phyloP scores from a whole-genome alignment of 2,888 invertebrate species.

The Cephus sareptanus region DNA sequence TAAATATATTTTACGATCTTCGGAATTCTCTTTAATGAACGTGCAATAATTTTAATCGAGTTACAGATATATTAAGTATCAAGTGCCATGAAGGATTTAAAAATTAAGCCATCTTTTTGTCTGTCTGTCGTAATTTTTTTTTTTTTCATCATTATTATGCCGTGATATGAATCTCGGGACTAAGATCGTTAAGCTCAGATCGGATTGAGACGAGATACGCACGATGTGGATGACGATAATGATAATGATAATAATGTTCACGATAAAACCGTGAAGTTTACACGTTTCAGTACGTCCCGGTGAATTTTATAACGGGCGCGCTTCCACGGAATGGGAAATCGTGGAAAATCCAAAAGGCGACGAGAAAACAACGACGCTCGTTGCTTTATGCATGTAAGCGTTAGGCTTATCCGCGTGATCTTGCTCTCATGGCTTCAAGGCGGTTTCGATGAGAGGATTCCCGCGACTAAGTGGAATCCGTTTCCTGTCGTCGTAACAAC shows the following conservation, averaged over 20 bases:
- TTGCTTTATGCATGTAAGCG: not conserved
- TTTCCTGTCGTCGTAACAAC: not conserved
- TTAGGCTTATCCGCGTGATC: not conserved
- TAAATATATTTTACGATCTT: not conserved
- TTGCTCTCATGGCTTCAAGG: not conserved
- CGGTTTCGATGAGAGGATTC: not conserved
- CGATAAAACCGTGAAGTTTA: not conserved
- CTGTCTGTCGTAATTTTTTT: not conserved
- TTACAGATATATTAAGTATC: not conserved
- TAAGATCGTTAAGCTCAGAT: not conserved
- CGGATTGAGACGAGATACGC: not conserved
- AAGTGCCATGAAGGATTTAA: not conserved
- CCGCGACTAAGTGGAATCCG: not conserved
- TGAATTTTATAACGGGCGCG: not conserved
- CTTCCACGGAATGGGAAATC: not conserved
- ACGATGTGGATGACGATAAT: not conserved
- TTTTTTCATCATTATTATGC: not conserved
- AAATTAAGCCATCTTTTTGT: not conserved
- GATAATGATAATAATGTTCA: not conserved
- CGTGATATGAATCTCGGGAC: not conserved
- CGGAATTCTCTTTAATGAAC: not conserved
- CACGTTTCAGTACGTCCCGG: not conserved
- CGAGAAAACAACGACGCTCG: not conserved
- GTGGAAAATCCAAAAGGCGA: not conserved
- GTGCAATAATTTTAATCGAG: not conserved